Conservation (phyloP, 2,113 vertebrate species). For the Chaetodon trifascialis region DNA sequence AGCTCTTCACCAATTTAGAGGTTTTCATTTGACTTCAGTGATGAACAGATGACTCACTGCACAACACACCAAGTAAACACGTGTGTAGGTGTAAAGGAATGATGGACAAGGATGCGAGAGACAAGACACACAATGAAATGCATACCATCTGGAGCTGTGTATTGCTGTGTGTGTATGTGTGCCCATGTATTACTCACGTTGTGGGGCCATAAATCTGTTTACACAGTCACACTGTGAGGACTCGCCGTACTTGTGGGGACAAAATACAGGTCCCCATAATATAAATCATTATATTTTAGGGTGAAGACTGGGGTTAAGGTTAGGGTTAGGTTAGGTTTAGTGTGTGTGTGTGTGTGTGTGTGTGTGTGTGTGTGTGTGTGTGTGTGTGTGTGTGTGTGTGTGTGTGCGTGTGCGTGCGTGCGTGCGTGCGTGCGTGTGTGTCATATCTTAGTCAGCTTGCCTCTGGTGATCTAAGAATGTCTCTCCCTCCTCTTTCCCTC, state of each 20-base stretch:
- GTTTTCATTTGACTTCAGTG: not conserved
- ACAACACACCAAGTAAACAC: conserved; percentile 8
- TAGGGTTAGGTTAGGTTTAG: too few relatives aligned
- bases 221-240: too few relatives aligned
- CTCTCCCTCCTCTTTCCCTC: not conserved
- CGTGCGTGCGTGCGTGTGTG: conserved; percentile 22
- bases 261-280: too few relatives aligned
- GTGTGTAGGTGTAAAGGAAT: conserved; percentile 22
- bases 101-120: conserved; percentile 33
- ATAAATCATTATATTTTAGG: too few relatives aligned
- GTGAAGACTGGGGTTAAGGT: too few relatives aligned
- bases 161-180: conserved; percentile 9
- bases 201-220: too few relatives aligned
- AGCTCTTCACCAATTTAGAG: too few relatives aligned
- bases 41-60: conserved; percentile 35
- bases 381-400: not conserved
- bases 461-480: conserved; percentile 37
- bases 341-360: too few relatives aligned
- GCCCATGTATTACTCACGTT: too few relatives aligned
- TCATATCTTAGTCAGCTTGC: conserved; percentile 69
- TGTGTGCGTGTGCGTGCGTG: not conserved
- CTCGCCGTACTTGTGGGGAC: too few relatives aligned
- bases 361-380: conserved; percentile 18
- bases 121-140: conserved; percentile 21
- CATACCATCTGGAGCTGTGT: conserved; percentile 30